Evolutionary conservation across 2,888 invertebrate genomes (phyloP).

Genomic region (Spicauda simplicius): DNA sequence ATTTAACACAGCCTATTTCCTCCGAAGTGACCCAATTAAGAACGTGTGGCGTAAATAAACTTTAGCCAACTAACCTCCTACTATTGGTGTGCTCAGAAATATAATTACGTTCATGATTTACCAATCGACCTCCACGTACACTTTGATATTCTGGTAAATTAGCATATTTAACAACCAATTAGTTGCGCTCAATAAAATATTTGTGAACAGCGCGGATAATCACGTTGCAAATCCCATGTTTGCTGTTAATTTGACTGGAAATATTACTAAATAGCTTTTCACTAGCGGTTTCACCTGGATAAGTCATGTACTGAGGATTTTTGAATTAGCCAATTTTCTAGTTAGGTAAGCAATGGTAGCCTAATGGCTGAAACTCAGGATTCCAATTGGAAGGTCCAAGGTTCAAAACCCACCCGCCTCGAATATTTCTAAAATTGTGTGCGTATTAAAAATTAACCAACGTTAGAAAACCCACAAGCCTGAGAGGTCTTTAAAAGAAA

Average conservation of each 20-base stretch:
- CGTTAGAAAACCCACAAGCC: no score
- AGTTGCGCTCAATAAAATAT: slow-evolving; percentile 23
- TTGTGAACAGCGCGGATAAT: slow-evolving; percentile 24
- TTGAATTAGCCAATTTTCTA: no score
- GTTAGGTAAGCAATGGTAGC: no score
- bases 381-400: no score
- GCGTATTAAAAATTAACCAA: no score
- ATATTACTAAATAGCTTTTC: background rate
- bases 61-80: background rate
- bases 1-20: no score
- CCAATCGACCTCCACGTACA: slow-evolving; percentile 4
- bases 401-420: no score
- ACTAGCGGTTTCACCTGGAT: background rate
- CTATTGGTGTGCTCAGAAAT: background rate
- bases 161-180: slow-evolving; percentile 29
- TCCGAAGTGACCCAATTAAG: no score
- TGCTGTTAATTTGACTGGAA: slow-evolving; percentile 16
- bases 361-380: no score
- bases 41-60: background rate
- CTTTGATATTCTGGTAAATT: slow-evolving; percentile 17
- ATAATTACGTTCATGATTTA: background rate
- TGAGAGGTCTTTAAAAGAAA: no score
- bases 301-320: no score
- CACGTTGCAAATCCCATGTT: slow-evolving; percentile 24
- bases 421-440: no score